A percentile compares a stretch with the other conserved stretches of the same genome.
Conservation (phyloP, 2,797 vertebrate species). For the Orestias chungarensis region DNA sequence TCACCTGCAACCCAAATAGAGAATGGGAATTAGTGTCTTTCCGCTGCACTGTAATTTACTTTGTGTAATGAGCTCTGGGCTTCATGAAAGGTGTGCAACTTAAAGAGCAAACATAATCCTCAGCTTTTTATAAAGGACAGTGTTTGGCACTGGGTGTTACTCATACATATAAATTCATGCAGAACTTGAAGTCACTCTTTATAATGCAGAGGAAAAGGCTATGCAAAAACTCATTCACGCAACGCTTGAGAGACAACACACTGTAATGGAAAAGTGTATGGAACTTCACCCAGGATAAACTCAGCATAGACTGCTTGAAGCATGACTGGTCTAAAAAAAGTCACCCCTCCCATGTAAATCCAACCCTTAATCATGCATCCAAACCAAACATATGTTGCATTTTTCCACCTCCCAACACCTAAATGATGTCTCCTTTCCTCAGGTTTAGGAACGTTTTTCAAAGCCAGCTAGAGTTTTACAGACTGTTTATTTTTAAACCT, state of each 20-base stretch:
- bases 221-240: background rate
- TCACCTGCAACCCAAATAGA: conserved; percentile 76
- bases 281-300: conserved; percentile 3
- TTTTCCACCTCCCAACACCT: conserved; percentile 68
- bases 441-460: conserved; percentile 64
- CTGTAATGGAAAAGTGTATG: background rate
- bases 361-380: conserved; percentile 41
- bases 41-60: conserved; percentile 42
- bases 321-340: conserved; percentile 22
- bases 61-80: conserved; percentile 41
- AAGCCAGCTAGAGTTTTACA: conserved; percentile 73
- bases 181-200: background rate
- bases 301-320: conserved; percentile 27
- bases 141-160: conserved; percentile 20
- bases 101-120: conserved; percentile 54
- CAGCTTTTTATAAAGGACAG: conserved; percentile 28
- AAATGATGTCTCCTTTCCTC: conserved; percentile 68
- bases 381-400: conserved; percentile 71
- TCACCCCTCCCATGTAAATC: conserved; percentile 30
- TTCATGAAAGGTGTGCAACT: conserved; percentile 62
- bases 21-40: conserved; percentile 43
- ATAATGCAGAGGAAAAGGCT: background rate
- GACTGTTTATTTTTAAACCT: conserved; percentile 82
- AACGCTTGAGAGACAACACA: background rate
- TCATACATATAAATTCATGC: conserved; percentile 6